These are phyloP conservation scores for Micromussa lordhowensis DNA, from an alignment of 92 coral and sea anemone species.

Conservation along the genomic window DNA sequence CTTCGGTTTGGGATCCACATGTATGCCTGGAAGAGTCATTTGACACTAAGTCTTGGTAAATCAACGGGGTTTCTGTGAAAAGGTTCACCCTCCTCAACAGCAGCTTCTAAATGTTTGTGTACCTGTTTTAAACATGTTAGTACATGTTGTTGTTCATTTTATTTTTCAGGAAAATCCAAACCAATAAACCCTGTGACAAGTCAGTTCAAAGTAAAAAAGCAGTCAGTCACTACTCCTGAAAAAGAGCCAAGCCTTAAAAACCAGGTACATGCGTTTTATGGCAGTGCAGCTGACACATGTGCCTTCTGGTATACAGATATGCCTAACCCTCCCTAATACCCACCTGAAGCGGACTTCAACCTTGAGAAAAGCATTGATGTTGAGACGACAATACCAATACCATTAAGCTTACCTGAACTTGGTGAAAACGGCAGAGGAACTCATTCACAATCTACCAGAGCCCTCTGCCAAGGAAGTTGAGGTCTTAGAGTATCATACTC, in stretches of 20 bases:
- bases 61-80: too few relatives aligned
- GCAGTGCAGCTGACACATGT: conserved; percentile 59
- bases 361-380: conserved; percentile 61
- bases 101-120: too few relatives aligned
- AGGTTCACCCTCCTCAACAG: too few relatives aligned
- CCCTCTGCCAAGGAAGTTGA: conserved; percentile 33
- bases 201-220: too few relatives aligned
- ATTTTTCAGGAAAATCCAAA: too few relatives aligned
- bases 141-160: too few relatives aligned
- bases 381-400: conserved; percentile 56
- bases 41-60: too few relatives aligned
- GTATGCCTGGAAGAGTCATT: conserved; percentile 71
- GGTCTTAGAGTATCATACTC: conserved; percentile 5
- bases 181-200: too few relatives aligned
- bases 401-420: conserved; percentile 58
- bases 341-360: conserved; percentile 73
- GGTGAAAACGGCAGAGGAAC: conserved; percentile 56
- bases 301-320: conserved; percentile 56
- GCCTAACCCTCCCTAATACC: conserved; percentile 37
- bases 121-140: too few relatives aligned
- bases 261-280: conserved; percentile 50
- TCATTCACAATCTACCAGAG: conserved; percentile 30
- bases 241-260: conserved; percentile 45
- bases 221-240: neutral
- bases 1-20: conserved; percentile 64